These are phyloP conservation scores for Malthinus flaveolus DNA, from an alignment of 2,888 invertebrate genomes.

Conservation along the genomic window DNA sequence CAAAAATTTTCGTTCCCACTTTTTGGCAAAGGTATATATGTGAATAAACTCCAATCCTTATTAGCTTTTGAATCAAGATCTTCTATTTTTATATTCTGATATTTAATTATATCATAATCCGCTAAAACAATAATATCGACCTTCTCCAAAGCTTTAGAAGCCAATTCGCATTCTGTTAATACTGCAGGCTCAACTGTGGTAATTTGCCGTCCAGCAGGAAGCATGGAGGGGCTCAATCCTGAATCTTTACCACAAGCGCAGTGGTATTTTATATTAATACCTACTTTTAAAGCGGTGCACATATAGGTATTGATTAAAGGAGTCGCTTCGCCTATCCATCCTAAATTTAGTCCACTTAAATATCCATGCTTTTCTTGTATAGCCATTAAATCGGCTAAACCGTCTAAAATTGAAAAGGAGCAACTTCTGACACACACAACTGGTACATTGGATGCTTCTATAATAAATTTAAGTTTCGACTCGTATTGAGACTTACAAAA, in stretches of 20 bases:
- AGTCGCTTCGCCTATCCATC: conserved; percentile 24
- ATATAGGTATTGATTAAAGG: conserved; percentile 28
- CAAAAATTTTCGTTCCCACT: conserved; percentile 19
- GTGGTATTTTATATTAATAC: conserved; percentile 26
- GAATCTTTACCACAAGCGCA: conserved; percentile 10
- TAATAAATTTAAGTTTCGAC: conserved; percentile 17
- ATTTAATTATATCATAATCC: conserved; percentile 1
- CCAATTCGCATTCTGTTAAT: conserved; percentile 17
- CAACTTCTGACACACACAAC: conserved; percentile 17
- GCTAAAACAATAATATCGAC: conserved; percentile 18
- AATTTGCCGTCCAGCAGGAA: conserved; percentile 6
- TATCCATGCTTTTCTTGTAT: conserved; percentile 21
- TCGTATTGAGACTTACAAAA: conserved; percentile 24
- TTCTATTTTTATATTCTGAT: conserved; percentile 9
- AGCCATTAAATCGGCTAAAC: conserved; percentile 26
- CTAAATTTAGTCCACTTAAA: conserved; percentile 24
- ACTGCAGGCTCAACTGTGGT: conserved; percentile 10
- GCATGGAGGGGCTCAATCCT: conserved; percentile 7
- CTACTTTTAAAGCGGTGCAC: conserved; percentile 21
- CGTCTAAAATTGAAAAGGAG: conserved; percentile 7
- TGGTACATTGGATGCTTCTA: conserved; percentile 19
- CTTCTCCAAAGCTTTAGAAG: conserved; percentile 4
- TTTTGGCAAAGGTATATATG: conserved; percentile 15
- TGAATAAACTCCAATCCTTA: conserved; percentile 24
- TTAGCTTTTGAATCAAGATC: conserved; percentile 19